These are phyloP conservation scores for Cyclura pinguis DNA, from an alignment of 2,797 vertebrate genomes.

Conservation along the genomic window DNA sequence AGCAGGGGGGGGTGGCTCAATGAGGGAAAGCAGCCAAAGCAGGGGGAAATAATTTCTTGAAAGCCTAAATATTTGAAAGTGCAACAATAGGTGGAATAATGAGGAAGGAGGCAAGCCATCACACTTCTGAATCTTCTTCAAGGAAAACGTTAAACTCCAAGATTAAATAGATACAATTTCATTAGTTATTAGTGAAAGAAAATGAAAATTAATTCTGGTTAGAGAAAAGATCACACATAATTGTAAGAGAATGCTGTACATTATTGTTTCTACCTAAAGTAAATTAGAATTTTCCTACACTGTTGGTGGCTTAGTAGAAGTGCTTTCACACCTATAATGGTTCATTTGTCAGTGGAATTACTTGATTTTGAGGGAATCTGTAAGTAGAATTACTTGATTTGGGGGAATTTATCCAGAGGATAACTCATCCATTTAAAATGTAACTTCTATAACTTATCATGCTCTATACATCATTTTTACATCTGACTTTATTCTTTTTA, in stretches of 20 bases:
- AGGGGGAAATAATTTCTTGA: not conserved
- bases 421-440: too few species aligned
- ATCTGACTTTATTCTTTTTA: not conserved
- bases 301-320: conserved; percentile 45
- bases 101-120: not conserved
- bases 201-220: not conserved
- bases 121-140: too few species aligned
- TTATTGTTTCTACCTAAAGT: not conserved
- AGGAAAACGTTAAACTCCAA: too few species aligned
- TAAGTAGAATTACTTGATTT: not conserved
- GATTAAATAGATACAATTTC: too few species aligned
- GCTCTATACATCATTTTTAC: not conserved
- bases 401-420: too few species aligned
- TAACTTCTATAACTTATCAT: not conserved
- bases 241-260: conserved; percentile 10
- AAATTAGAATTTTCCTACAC: not conserved
- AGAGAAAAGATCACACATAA: not conserved
- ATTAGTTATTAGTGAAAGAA: too few species aligned
- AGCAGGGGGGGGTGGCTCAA: not conserved
- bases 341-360: not conserved
- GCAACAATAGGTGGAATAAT: not conserved
- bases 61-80: not conserved
- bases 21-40: not conserved
- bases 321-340: conserved; percentile 38
- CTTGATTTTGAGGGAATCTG: not conserved